These are phyloP conservation scores for Callopanchax toddi DNA, from an alignment of 2,113 vertebrate species.

Conservation along the genomic window DNA sequence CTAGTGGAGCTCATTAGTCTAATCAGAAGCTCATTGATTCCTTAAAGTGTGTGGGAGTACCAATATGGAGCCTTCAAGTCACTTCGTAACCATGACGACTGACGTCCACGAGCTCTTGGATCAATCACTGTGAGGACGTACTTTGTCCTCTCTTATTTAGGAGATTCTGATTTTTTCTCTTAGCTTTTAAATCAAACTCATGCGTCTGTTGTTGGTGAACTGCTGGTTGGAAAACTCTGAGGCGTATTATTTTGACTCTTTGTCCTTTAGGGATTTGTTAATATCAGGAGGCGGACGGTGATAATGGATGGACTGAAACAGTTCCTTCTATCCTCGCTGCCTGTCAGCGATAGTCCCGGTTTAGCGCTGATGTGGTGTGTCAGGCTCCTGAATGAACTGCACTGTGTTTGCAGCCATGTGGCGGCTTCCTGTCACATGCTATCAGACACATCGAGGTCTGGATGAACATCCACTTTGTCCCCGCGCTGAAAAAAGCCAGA, in stretches of 20 bases:
- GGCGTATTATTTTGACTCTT: not conserved
- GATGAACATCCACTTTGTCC: conserved; percentile 27
- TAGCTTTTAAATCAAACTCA: not conserved
- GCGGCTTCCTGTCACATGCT: conserved; percentile 37
- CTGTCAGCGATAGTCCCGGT: conserved; percentile 2
- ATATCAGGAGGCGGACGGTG: not conserved
- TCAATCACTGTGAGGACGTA: not conserved
- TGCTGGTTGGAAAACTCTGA: too few relatives aligned
- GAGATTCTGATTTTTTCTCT: not conserved
- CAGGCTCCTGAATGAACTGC: conserved; percentile 8
- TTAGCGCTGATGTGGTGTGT: too few relatives aligned
- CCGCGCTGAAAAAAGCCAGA: conserved; percentile 5
- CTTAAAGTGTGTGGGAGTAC: not conserved
- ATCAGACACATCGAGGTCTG: not conserved
- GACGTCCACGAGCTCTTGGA: not conserved
- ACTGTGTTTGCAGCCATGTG: not conserved
- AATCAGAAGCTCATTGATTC: not conserved
- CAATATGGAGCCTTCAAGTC: not conserved
- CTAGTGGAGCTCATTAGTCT: not conserved
- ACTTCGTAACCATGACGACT: not conserved
- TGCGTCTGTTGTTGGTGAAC: too few relatives aligned
- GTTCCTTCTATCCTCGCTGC: not conserved
- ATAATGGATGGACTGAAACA: not conserved
- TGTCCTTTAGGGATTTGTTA: not conserved
- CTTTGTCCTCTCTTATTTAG: not conserved